These are phyloP conservation scores for Branchinecta sandiegonensis DNA, from an alignment of 2,888 invertebrate species.

Conservation along the genomic window DNA sequence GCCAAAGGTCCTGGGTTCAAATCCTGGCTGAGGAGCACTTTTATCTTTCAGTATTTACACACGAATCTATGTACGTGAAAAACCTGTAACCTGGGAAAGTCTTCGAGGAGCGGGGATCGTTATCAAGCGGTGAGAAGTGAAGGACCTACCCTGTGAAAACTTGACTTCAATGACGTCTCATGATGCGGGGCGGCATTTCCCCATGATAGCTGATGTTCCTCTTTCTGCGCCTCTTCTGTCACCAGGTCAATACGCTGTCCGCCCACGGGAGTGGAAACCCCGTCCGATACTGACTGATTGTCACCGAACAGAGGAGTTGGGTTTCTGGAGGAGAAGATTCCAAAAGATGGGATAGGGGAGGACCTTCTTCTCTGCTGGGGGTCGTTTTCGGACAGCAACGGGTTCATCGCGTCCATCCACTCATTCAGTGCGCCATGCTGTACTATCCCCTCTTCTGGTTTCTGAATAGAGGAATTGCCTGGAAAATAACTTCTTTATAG, in stretches of 20 bases:
- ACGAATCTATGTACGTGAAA: too few relatives aligned
- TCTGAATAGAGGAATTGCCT: not conserved
- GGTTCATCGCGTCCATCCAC: slow-evolving; percentile 21
- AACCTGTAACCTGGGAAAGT: too few relatives aligned
- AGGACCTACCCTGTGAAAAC: not conserved
- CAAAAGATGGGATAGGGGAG: slow-evolving; percentile 2
- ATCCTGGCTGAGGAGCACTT: too few relatives aligned
- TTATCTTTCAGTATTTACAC: too few relatives aligned
- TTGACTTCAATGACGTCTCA: slow-evolving; percentile 23
- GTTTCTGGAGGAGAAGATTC: not conserved
- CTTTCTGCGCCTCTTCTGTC: not conserved
- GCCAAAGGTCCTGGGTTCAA: too few relatives aligned
- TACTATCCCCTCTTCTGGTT: slow-evolving; percentile 15
- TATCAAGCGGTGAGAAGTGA: not conserved
- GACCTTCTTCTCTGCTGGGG: slow-evolving; percentile 19
- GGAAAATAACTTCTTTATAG: not conserved
- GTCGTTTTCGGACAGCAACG: slow-evolving; percentile 18
- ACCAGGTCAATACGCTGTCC: slow-evolving; percentile 6
- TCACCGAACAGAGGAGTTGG: slow-evolving; percentile 5
- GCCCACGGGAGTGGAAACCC: not conserved
- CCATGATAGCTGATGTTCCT: not conserved
- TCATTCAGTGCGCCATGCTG: slow-evolving; percentile 19
- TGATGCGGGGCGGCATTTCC: slow-evolving; percentile 11
- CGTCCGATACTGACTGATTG: slow-evolving; percentile 15
- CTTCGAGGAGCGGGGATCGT: too few relatives aligned